phyloP scores from a whole-genome alignment of 1,140 invertebrate genomes.

The Sminthurides bifidus region DNA sequence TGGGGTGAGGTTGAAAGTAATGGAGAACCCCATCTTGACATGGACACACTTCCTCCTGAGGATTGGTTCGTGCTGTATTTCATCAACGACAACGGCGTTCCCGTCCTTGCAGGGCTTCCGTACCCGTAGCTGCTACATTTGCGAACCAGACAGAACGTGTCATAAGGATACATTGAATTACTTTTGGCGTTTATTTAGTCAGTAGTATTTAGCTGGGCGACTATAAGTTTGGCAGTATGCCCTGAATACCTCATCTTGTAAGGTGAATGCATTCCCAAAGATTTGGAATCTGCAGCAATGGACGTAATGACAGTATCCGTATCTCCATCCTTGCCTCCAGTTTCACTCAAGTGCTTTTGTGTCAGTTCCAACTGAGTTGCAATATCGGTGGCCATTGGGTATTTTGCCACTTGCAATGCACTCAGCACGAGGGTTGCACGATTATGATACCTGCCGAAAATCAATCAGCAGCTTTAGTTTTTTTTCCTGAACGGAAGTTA shows the following conservation, averaged over 20 bases:
- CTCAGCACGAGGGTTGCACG: slow-evolving; percentile 83
- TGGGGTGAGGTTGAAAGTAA: slow-evolving; percentile 29
- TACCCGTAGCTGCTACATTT: too few relatives aligned
- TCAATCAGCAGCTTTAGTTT: background rate
- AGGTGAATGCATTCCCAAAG: slow-evolving; percentile 26
- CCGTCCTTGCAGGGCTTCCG: slow-evolving; percentile 29
- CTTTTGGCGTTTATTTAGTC: too few relatives aligned
- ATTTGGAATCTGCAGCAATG: slow-evolving; percentile 22
- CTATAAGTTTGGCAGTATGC: too few relatives aligned
- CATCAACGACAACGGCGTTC: slow-evolving; percentile 29
- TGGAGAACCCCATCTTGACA: slow-evolving; percentile 26
- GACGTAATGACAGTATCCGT: slow-evolving; percentile 27
- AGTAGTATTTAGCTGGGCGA: too few relatives aligned
- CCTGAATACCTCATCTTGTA: slow-evolving; percentile 26
- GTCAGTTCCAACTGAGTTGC: slow-evolving; percentile 18
- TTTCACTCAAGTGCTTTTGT: slow-evolving; percentile 2
- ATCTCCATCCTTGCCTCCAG: slow-evolving; percentile 25
- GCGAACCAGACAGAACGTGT: too few relatives aligned
- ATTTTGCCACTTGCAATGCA: slow-evolving; percentile 81
- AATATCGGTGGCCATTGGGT: slow-evolving; percentile 60
- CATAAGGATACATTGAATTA: too few relatives aligned
- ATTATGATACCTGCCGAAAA: slow-evolving; percentile 63
- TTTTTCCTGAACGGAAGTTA: background rate
- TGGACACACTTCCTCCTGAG: slow-evolving; percentile 25
- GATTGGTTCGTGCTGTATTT: slow-evolving; percentile 30